phyloP scores from a whole-genome alignment of 2,888 invertebrate species.

The Cryptosula pallasiana region DNA sequence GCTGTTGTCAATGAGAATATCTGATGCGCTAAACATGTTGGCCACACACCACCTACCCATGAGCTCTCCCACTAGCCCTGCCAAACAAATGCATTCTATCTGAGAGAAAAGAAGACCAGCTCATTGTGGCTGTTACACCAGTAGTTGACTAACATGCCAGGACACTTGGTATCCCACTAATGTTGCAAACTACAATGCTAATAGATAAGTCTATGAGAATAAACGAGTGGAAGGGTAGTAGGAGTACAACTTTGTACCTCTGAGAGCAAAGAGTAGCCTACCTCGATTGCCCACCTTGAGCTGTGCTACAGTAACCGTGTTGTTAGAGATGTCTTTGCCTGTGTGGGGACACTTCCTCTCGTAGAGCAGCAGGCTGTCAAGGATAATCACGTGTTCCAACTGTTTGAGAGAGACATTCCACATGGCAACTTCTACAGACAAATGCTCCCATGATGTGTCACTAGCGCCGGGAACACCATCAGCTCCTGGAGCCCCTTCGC shows the following conservation, averaged over 20 bases:
- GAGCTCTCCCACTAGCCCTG: conserved; percentile 18
- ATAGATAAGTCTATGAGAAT: no score
- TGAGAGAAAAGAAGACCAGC: no score
- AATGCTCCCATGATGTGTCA: conserved; percentile 64
- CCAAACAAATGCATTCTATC: no score
- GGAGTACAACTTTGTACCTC: no score
- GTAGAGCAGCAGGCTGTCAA: conserved; percentile 63
- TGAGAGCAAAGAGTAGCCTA: no score
- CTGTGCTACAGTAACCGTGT: not conserved
- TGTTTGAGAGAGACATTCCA: conserved; percentile 83
- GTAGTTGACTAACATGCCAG: no score
- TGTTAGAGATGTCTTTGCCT: not conserved
- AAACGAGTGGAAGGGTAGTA: no score
- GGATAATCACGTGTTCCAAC: conserved; percentile 73
- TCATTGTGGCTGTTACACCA: no score
- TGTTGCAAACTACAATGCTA: no score
- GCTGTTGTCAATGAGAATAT: no score
- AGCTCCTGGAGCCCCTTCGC: not conserved
- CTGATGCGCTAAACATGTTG: conserved; percentile 43
- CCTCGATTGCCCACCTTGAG: not conserved
- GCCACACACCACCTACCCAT: conserved; percentile 13
- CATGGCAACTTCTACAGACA: conserved; percentile 77
- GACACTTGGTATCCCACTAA: no score
- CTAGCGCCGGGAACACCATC: not conserved
- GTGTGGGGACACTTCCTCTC: not conserved